These are phyloP conservation scores for Sinella curviseta DNA, from an alignment of 1,140 invertebrate genomes.

Conservation along the genomic window DNA sequence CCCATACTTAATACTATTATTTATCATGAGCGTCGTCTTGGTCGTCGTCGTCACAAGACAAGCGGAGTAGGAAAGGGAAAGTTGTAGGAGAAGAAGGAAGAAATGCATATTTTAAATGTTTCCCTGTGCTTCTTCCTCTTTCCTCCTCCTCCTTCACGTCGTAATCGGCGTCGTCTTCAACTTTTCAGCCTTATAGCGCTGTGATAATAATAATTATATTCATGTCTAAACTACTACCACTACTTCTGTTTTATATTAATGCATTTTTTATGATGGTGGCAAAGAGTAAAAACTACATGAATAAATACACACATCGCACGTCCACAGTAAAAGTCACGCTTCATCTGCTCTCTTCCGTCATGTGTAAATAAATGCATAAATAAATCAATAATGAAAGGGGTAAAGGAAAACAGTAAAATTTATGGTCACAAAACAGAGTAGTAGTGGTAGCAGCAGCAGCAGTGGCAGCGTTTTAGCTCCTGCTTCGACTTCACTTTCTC, in stretches of 20 bases:
- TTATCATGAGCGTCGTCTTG: neutral
- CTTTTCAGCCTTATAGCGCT: neutral
- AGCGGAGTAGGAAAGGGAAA: neutral
- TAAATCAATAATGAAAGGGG: neutral
- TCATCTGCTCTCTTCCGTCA: neutral
- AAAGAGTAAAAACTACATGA: neutral
- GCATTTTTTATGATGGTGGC: neutral
- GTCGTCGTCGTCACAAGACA: neutral
- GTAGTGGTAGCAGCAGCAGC: too few relatives aligned
- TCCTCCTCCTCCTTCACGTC: neutral
- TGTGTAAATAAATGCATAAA: neutral
- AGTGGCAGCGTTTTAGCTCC: neutral
- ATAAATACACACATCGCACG: neutral
- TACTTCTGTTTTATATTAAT: neutral
- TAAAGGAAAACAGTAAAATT: neutral
- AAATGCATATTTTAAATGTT: neutral
- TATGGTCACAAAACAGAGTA: neutral
- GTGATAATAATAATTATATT: neutral
- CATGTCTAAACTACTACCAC: neutral
- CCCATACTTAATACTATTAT: neutral
- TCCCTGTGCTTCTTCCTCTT: neutral
- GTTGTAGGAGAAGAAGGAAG: neutral
- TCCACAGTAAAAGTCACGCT: neutral
- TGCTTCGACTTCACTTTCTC: neutral
- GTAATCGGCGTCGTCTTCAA: neutral